These are phyloP conservation scores for Papilio dardanus DNA, from an alignment of 1,140 invertebrate species.

Conservation along the genomic window DNA sequence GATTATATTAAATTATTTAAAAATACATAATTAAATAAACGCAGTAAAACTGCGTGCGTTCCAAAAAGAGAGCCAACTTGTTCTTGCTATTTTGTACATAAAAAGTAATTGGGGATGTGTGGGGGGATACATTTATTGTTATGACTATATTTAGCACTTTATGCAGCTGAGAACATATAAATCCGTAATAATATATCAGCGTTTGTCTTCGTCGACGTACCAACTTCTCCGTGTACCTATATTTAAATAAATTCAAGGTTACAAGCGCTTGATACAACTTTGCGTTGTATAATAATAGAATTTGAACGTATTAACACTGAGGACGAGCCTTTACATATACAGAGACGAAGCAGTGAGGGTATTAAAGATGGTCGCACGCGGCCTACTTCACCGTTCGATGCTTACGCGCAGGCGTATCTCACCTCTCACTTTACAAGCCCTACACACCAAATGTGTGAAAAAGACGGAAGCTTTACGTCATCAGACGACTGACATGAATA, in stretches of 20 bases:
- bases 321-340: constrained; percentile 62
- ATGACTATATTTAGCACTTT: background rate
- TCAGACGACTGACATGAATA: constrained; percentile 26
- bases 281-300: constrained; percentile 6
- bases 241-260: background rate
- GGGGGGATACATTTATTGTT: too few species aligned
- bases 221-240: background rate
- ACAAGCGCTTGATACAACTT: background rate
- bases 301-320: constrained; percentile 42
- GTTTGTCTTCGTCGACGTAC: background rate
- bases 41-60: background rate
- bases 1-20: background rate
- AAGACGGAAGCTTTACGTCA: constrained; percentile 45
- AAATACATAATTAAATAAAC: background rate
- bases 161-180: background rate
- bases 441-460: constrained; percentile 39
- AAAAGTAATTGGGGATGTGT: background rate
- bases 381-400: constrained; percentile 79
- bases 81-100: too few species aligned
- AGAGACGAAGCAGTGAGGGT: constrained; percentile 70
- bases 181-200: background rate
- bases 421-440: constrained; percentile 56
- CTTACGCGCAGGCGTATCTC: constrained; percentile 57
- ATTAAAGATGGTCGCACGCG: constrained; percentile 75
- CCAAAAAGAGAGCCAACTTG: background rate